Evolutionary conservation across 2,113 vertebrate species (phyloP).

Genomic region (Passer montanus): DNA sequence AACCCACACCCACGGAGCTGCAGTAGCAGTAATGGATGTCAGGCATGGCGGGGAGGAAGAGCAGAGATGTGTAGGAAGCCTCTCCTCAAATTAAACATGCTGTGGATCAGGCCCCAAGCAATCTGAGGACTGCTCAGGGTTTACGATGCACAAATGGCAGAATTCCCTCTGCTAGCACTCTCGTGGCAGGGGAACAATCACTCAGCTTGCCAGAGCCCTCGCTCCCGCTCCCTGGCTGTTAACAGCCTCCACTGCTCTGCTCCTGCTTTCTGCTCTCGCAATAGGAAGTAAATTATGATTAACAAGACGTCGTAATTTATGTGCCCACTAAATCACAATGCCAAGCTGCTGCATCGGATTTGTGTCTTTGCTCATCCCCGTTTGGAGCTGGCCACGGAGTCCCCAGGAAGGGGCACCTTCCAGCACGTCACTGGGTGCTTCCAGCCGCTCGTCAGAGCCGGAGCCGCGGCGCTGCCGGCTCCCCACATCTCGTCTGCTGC

Average conservation of each 20-base stretch:
- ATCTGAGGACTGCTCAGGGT: not conserved
- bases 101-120: not conserved
- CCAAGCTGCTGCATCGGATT: constrained; percentile 21
- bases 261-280: not conserved
- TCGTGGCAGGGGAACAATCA: not conserved
- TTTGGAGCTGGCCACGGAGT: not conserved
- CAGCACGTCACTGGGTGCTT: not conserved
- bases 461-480: not conserved
- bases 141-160: not conserved
- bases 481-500: not conserved
- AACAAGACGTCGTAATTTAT: constrained; percentile 29
- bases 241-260: not conserved
- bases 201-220: constrained; percentile 1
- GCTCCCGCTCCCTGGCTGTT: not conserved
- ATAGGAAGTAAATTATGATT: constrained; percentile 45
- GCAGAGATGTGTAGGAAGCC: not conserved
- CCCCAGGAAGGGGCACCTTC: not conserved
- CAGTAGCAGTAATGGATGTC: fast-evolving
- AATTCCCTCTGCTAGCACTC: constrained; percentile 19
- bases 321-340: constrained; percentile 14
- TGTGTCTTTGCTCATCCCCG: not conserved
- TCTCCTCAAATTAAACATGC: not conserved
- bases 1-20: fast-evolving
- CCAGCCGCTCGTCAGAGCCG: not conserved
- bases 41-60: not conserved